Base-by-base conservation (phyloP, 2,797 vertebrate species). In the Protonibea diacanthus region DNA sequence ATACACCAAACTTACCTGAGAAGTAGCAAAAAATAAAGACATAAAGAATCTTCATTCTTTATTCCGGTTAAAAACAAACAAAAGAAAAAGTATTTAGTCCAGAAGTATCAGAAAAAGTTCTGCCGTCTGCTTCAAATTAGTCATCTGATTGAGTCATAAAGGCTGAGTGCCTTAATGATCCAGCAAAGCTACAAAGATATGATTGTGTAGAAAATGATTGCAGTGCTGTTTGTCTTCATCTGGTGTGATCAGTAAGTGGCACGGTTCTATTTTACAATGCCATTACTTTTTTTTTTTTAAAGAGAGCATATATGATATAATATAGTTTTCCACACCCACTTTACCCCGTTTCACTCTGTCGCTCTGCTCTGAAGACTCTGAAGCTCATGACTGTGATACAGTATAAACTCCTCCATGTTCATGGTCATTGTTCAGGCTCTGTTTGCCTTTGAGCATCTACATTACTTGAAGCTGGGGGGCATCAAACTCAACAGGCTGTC, bases 1-100 rank as follows among this genome's bases (percentile, higher is more conserved):
- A 79, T 6, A 17, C 2, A 64, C 56, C 2, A 49, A 83, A 90
- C 91, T 88, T 49, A 93, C 92, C 89, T 51, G 81, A 86, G 25
- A 91, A 62, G 82, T 71, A 83, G 45, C 49, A 90, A 53, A 88
- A 58, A 7, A 84, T 4, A 5, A 83, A 0, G 5, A 82, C 3
- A 20, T 20, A n/a, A 59, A 86, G 53, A 74, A 71, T 52, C 66
- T 48, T 87, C 91, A 93, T 94, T 57, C 21, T 88, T 75, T 17
- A 38, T 59, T 33, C 27, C 15, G 52, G 11, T 38, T 25, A 21
- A 81, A 70, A 84, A 33, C 7, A 25, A 60, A 44, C 8, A 6
- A 58, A 74, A 14, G 45, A 67, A 15, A 23, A 45, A 40, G 53
- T 7, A 29, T n/a, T 29, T 13, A 40, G 17, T 59, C 17, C 25